These are phyloP conservation scores for Cuculus canorus DNA, from an alignment of 2,797 vertebrate species.

Conservation along the genomic window DNA sequence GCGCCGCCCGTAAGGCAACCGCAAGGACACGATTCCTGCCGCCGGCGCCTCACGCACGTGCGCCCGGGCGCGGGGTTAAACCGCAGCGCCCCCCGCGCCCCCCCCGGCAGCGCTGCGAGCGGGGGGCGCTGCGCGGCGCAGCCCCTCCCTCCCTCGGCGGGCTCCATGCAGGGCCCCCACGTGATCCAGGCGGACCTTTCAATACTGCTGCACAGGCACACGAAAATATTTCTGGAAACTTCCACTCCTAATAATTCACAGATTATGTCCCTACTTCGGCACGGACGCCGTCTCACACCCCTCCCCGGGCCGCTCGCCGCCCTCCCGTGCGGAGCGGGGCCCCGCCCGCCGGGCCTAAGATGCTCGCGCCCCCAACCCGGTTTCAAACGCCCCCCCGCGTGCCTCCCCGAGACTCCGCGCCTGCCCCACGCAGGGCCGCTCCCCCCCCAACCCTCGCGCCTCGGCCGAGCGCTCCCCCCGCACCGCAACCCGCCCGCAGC, in stretches of 20 bases:
- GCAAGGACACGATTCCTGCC: background rate
- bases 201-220: conserved; percentile 73
- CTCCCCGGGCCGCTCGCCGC: background rate
- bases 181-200: conserved; percentile 83
- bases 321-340: background rate
- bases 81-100: background rate
- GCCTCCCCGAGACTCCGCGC: too few species aligned
- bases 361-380: background rate
- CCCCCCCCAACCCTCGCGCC: background rate
- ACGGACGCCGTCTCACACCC: background rate
- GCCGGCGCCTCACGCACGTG: background rate
- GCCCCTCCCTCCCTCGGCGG: conserved; percentile 70
- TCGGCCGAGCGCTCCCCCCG: too few species aligned
- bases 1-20: background rate
- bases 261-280: conserved; percentile 15
- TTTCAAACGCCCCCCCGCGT: background rate
- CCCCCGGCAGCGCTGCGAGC: too few species aligned
- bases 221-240: conserved; percentile 76
- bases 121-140: conserved; percentile 32
- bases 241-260: conserved; percentile 80
- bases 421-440: background rate
- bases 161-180: conserved; percentile 76
- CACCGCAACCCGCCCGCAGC: too few species aligned
- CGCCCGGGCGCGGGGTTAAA: background rate
- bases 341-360: background rate